Evolutionary conservation across 2,113 vertebrate species (phyloP).

Genomic region (Brachionichthys hirsutus): DNA sequence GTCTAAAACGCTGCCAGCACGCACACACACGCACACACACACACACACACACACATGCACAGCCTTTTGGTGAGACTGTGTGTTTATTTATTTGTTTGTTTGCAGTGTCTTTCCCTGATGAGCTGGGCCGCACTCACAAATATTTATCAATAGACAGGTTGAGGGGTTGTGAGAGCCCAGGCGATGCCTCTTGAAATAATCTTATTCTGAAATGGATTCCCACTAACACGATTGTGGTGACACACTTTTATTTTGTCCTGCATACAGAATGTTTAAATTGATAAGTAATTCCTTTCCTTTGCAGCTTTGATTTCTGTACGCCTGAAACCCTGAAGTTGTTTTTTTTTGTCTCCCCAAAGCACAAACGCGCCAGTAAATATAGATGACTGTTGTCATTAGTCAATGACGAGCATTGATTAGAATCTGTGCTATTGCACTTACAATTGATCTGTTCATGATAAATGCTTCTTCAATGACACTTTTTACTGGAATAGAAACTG

Average conservation of each 20-base stretch:
- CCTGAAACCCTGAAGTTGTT: no score
- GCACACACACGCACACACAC: no score
- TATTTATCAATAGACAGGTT: conserved; percentile 4
- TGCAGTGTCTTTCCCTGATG: conserved; percentile 11
- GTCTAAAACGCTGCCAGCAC: no score
- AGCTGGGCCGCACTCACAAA: conserved; percentile 1
- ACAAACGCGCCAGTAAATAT: no score
- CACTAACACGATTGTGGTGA: conserved; percentile 18
- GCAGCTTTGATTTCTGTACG: no score
- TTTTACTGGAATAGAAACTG: conserved; percentile 2
- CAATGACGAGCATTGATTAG: no score
- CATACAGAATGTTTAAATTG: background rate
- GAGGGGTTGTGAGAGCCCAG: background rate
- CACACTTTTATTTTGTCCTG: conserved; percentile 2
- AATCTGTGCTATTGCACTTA: no score
- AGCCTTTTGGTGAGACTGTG: conserved; percentile 1
- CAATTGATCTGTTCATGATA: background rate
- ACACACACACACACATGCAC: background rate
- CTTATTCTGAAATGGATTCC: conserved; percentile 16
- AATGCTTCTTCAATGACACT: background rate
- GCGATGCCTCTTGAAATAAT: conserved; percentile 7
- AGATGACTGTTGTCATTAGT: no score
- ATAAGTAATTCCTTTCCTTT: no score
- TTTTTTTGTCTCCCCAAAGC: no score
- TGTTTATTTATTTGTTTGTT: conserved; percentile 24